These are phyloP conservation scores for Orchesella flavescens DNA, from an alignment of 2,888 invertebrate genomes.

Conservation along the genomic window DNA sequence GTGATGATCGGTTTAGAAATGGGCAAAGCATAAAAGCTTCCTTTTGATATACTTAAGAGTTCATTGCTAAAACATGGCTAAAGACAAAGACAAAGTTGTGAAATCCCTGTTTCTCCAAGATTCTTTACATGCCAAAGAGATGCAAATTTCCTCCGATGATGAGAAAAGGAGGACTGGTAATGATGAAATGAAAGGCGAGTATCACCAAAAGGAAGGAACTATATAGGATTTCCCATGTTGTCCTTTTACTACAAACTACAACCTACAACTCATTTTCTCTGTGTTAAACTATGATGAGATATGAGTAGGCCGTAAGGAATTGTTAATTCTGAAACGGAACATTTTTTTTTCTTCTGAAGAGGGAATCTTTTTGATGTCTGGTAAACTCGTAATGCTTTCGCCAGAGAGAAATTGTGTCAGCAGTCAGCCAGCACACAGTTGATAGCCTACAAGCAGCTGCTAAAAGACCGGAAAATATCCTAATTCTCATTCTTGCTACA, in stretches of 20 bases:
- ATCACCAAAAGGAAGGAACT: background rate
- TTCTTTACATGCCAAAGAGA: constrained; percentile 29
- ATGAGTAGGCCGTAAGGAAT: no score
- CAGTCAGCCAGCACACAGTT: no score
- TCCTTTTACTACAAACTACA: no score
- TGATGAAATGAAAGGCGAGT: background rate
- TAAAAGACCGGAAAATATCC: constrained; percentile 21
- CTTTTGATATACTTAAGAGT: no score
- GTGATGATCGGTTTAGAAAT: no score
- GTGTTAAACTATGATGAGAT: constrained; percentile 10
- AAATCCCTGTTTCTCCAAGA: constrained; percentile 44
- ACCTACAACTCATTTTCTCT: no score
- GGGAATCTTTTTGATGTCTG: no score
- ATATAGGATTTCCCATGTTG: background rate
- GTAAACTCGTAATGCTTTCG: constrained; percentile 5
- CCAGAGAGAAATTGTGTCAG: constrained; percentile 17
- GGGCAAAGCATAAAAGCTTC: no score
- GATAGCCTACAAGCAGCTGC: background rate
- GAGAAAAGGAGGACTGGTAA: background rate
- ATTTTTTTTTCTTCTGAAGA: no score
- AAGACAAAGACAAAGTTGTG: constrained; percentile 38
- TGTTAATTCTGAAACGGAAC: no score
- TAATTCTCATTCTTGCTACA: background rate
- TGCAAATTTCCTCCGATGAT: constrained; percentile 30
- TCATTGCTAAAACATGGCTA: no score